These are phyloP conservation scores for Phrynosoma blainvillii DNA, from an alignment of 2,113 vertebrate genomes.

Conservation along the genomic window DNA sequence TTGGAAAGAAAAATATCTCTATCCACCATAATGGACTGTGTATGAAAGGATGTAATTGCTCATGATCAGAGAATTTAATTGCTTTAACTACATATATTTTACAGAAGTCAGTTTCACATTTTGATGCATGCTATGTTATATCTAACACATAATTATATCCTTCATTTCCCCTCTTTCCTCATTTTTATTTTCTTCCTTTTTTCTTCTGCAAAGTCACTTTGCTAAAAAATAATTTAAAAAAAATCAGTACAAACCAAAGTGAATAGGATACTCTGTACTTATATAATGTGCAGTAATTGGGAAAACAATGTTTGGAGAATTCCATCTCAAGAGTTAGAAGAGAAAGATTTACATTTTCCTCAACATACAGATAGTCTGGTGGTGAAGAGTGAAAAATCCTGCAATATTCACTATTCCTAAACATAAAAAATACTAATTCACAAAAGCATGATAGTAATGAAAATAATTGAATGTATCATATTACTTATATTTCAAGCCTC, in stretches of 20 bases:
- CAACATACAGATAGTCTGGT: neutral
- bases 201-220: neutral
- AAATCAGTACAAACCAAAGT: neutral
- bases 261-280: neutral
- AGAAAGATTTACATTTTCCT: neutral
- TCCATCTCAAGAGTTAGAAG: neutral
- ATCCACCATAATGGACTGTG: too few relatives aligned
- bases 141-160: too few relatives aligned
- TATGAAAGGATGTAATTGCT: too few relatives aligned
- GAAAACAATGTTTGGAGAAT: neutral
- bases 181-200: neutral
- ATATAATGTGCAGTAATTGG: neutral
- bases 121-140: too few relatives aligned
- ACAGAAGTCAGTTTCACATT: too few relatives aligned
- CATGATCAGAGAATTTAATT: too few relatives aligned
- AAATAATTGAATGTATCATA: neutral
- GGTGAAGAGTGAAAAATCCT: neutral
- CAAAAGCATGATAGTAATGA: neutral
- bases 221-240: neutral
- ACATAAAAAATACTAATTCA: neutral
- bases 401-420: neutral
- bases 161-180: neutral
- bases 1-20: too few relatives aligned
- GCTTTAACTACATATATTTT: too few relatives aligned
- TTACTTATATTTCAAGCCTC: neutral